phyloP scores from a whole-genome alignment of 2,113 vertebrate genomes.

The Pholis gunnellus region DNA sequence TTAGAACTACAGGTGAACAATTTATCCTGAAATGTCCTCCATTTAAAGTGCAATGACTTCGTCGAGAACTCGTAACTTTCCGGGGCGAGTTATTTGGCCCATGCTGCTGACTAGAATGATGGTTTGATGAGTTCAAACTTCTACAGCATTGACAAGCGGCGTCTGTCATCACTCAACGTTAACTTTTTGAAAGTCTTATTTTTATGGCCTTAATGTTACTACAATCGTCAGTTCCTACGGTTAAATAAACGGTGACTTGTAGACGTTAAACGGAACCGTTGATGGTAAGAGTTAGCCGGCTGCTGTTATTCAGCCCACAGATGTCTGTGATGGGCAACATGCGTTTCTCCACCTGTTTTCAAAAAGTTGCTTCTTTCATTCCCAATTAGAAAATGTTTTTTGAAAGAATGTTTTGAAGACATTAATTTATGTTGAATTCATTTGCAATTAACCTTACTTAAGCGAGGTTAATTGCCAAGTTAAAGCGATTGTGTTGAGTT shows the following conservation, averaged over 20 bases:
- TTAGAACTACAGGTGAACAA: slow-evolving; percentile 48
- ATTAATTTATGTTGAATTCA: not conserved
- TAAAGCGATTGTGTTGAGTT: not conserved
- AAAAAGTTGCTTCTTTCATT: not conserved
- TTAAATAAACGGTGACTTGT: not conserved
- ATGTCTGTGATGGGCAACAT: not conserved
- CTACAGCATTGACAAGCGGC: not conserved
- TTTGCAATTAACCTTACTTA: not conserved
- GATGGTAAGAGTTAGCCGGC: not conserved
- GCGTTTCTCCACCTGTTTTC: not conserved
- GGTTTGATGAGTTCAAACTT: not conserved
- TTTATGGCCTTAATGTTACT: not conserved
- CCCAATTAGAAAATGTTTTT: not conserved
- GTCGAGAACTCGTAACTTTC: rapidly evolving
- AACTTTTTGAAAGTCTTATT: not conserved
- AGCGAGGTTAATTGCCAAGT: not conserved
- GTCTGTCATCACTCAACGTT: not conserved
- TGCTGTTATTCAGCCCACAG: not conserved
- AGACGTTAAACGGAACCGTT: slow-evolving; percentile 9
- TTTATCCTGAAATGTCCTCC: not conserved
- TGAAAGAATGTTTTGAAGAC: too few relatives aligned
- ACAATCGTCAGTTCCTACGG: not conserved
- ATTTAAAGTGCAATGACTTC: not conserved
- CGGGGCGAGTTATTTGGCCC: not conserved
- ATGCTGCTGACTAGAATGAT: not conserved